These are phyloP conservation scores for Coccyzus lansbergi DNA, from an alignment of 2,797 vertebrate genomes.

Conservation along the genomic window DNA sequence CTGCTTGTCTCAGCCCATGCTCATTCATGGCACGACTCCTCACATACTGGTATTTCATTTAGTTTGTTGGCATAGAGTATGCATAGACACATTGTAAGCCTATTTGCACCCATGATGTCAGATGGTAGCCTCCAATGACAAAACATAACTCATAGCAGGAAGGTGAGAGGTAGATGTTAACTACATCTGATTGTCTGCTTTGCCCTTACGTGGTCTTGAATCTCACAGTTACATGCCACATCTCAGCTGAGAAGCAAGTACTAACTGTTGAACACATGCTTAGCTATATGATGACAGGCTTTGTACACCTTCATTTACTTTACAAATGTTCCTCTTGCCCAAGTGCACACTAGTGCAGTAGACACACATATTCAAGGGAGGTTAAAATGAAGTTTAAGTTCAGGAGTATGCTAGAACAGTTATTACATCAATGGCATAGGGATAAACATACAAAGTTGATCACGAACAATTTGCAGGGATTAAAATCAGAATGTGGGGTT, in stretches of 20 bases:
- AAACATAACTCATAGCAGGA: background rate
- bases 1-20: background rate
- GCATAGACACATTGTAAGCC: background rate
- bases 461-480: background rate
- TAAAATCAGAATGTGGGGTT: background rate
- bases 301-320: background rate
- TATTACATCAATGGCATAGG: background rate
- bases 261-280: background rate
- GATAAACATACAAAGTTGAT: background rate
- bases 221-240: background rate
- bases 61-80: background rate
- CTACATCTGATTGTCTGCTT: background rate
- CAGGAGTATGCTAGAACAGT: background rate
- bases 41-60: background rate
- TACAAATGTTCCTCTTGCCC: background rate
- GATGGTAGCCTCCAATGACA: background rate
- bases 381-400: background rate
- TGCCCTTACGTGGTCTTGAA: background rate
- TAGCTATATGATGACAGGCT: background rate
- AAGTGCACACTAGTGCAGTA: background rate
- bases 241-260: background rate
- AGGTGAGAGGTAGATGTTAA: background rate
- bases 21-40: background rate
- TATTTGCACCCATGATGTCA: background rate
- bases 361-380: background rate